Base-by-base conservation (phyloP, 2,797 vertebrate species). In the Pempheris klunzingeri region DNA sequence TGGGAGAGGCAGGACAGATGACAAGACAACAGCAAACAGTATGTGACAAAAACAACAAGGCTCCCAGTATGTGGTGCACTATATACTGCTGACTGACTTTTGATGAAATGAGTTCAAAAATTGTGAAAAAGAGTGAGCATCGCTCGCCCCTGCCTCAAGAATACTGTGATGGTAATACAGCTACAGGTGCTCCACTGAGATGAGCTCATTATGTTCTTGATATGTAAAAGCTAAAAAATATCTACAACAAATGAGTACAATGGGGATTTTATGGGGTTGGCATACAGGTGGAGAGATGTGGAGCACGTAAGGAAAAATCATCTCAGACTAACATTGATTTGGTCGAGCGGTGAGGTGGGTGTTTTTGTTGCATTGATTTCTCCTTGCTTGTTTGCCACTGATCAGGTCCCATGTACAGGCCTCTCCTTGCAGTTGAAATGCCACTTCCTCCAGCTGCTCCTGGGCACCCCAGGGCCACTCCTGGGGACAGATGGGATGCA, bases 341-440 rank as follows among this genome's bases (percentile, higher is more conserved):
- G 85, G 78, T 88, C 65, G 81, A 71, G 74, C 77, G 86, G 77
- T 69, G 68, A 76, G 80, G 80, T 68, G 38, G 62, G 55, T 80
- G 80, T 84, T 85, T 88, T 85, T 83, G 75, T 73, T 78, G 47
- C 80, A 88, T 88, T 85, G 86, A 90, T 87, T 79, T 71, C 68
- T 87, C 30, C 30, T 4, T 32, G 30, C 30, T 79, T 76, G 64
- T 76, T 76, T 63, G 28, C 60, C 58, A 76, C 79, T 75, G 73
- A 61, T 83, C 69, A 84, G 76, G 57, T 74, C 70, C 49, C 36
- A 62, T 59, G 26, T 53, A 69, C 6, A 0, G 38, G 30, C 46
- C 26, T 53, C 39, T 22, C 61, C 34, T 63, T 69, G 32, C 54
- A 47, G 64, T 71, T 64, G 50, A n/a, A n/a, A n/a, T n/a, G 32